phyloP scores from a whole-genome alignment of 2,113 vertebrate species.

The Campylorhamphus procurvoides region DNA sequence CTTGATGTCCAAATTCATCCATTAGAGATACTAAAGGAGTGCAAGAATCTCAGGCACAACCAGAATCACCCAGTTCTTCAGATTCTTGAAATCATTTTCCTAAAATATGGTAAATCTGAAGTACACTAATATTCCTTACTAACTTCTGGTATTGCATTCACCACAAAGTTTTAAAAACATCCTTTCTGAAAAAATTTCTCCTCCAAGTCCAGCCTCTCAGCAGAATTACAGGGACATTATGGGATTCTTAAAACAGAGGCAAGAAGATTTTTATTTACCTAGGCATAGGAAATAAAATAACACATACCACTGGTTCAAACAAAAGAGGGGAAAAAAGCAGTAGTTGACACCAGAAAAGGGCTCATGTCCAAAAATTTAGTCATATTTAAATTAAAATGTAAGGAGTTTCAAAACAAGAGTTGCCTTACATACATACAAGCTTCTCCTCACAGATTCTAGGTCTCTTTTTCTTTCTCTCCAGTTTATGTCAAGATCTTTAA shows the following conservation, averaged over 20 bases:
- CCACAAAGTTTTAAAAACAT: neutral
- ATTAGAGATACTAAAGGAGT: neutral
- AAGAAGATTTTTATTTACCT: neutral
- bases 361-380: neutral
- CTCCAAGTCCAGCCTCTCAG: neutral
- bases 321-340: accelerated
- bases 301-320: neutral
- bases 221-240: neutral
- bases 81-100: neutral
- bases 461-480: neutral
- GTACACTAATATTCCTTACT: neutral
- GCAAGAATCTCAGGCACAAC: neutral
- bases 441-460: neutral
- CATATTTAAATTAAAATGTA: neutral
- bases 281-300: neutral
- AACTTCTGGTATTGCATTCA: neutral
- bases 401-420: neutral
- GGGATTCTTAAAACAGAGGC: neutral
- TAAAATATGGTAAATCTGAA: neutral
- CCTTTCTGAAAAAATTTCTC: accelerated
- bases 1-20: neutral
- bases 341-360: accelerated
- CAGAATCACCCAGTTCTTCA: neutral
- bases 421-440: neutral
- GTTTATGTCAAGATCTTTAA: neutral